Base-by-base conservation (phyloP, 2,113 vertebrate species). In the Triplophysa rosa region DNA sequence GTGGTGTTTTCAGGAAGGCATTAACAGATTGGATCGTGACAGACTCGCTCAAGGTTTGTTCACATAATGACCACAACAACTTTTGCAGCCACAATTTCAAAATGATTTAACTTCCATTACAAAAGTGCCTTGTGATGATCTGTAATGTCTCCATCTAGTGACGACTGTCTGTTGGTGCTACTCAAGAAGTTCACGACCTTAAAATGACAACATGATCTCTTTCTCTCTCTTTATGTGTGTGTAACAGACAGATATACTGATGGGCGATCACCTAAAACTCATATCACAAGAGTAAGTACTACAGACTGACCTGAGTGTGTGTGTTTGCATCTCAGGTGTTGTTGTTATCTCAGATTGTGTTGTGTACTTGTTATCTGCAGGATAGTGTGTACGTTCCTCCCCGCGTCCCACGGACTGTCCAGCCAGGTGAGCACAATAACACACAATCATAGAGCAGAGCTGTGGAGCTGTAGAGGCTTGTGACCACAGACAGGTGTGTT, bases 351-450 rank as follows among this genome's bases (percentile, higher is more conserved):
- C n/a, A 58, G n/a, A 3, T 9, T 56, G 17, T 56, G 54, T n/a
- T 56, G 19, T 56, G 8, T 56, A 21, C 6, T n/a, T 58, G 17
- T 17, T 56, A 8, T 56, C 11, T 59, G 26, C 70, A 93, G 92
- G 78, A 21, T 2, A 80, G 33, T 47, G n/a, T 74, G 12, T 81
- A 61, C 4, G 47, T 2, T 47, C 67, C 23, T 9, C 85, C 80
- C 2, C 82, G 69, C 66, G 61, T 80, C 33, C 87, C 87, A 3
- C 81, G 77, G 37, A 85, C 19, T 6, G 86, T 82, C 58, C 84
- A 45, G 40, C 65, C 68, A 64, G 78, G 61, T 67, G 77, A 68
- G 21, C 0, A 59, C 83, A 86, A 87, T 88, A 84, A 69, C 12
- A 66, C 13, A 65, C 24, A 70, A 3, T 33, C n/a, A 37, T 37